Conservation (phyloP, 2,797 vertebrate species). For the Sebastolobus alascanus region DNA sequence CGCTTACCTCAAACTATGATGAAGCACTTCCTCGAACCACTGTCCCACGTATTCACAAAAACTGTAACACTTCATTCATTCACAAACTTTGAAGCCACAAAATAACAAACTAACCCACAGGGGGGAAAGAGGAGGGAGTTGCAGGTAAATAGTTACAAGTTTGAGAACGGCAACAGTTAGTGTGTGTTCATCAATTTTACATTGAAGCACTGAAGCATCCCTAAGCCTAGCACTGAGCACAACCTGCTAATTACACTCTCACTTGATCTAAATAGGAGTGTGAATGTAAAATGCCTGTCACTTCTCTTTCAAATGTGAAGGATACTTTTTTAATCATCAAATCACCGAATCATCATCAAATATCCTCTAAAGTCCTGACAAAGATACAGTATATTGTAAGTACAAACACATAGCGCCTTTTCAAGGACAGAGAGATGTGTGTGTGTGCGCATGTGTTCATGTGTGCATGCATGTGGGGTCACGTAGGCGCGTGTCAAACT, state of each 20-base stretch:
- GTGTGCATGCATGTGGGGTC: conserved; percentile 20
- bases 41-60: neutral
- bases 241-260: neutral
- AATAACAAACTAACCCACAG: neutral
- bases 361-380: neutral
- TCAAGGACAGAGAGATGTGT: conserved; percentile 41
- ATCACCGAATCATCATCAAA: conserved; percentile 4
- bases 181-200: conserved; percentile 20
- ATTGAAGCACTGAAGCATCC: neutral
- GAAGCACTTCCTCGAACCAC: conserved; percentile 34
- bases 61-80: neutral
- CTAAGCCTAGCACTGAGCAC: neutral
- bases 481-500: conserved; percentile 55
- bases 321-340: neutral
- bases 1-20: conserved; percentile 46
- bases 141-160: neutral
- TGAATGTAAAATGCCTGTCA: neutral
- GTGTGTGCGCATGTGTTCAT: conserved; percentile 6
- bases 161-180: neutral
- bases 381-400: neutral
- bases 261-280: neutral
- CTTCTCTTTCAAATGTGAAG: neutral
- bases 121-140: neutral
- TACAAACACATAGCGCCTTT: neutral
- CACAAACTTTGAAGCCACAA: neutral